Base-by-base conservation (phyloP, 1,140 invertebrate genomes). In the Diabrotica virgifera region DNA sequence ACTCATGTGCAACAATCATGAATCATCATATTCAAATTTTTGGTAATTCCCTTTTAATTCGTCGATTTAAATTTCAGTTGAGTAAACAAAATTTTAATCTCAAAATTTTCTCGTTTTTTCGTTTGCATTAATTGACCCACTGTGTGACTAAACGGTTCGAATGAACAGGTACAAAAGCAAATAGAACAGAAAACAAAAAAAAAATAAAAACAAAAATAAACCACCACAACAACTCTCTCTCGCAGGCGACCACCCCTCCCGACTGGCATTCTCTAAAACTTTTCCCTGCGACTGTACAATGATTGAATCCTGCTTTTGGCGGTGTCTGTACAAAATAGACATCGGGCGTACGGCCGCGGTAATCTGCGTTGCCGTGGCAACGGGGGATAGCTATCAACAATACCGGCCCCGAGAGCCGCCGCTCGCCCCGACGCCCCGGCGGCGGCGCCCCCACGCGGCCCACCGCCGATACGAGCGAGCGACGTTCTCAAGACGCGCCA, bases 331-430 rank as follows among this genome's bases (percentile, higher is more conserved):
- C 74, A 78, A 77, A 78, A 78, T 77, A 78, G 77, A 78, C 77
- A 77, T 78, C 76, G 77, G 76, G 77, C 74, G 75, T 73, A 69
- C 75, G 75, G 75, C 72, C 76, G 71, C 77, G 77, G 77, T 78
- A 78, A 78, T 78, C 77, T 77, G 74, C 77, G 77, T 78, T 77
- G 69, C 77, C 77, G 67, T 70, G 72, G 75, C 70, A 77, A 78
- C 77, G 75, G 73, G 77, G 77, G 77, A 78, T 77, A 77, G 77
- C 77, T 78, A 78, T 78, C 77, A 78, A 78, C 77, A 78, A 78
- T 77, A 75, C 74, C 74, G 71, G 70, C 74, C 69, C 69, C 63
- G 69, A 68, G 75, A 68, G 66, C 59, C 66, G 64, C 68, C 67
- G 63, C 63, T 55, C 6, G 38, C 37, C 35, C 24, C 24, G 24